Evolutionary conservation across 2,113 vertebrate species (phyloP).

Genomic region (Cyprinodon brontotheroides): DNA sequence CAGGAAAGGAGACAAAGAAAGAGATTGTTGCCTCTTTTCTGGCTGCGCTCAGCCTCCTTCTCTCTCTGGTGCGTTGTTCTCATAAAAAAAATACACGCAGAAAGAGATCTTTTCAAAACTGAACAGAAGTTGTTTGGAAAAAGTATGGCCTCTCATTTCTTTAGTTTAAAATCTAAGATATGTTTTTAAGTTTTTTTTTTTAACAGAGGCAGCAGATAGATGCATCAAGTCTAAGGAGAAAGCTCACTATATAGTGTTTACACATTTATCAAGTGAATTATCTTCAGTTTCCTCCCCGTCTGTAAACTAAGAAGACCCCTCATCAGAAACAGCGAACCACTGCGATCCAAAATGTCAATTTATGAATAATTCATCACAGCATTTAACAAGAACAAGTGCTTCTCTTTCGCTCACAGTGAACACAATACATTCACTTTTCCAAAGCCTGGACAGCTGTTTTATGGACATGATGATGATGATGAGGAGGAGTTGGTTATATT

Average conservation of each 20-base stretch:
- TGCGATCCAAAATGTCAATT: constrained; percentile 54
- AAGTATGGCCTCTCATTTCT: too few species aligned
- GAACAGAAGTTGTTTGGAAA: neutral
- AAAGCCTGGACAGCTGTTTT: neutral
- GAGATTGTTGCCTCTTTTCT: constrained; percentile 7
- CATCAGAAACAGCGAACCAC: constrained; percentile 43
- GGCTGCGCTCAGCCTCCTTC: constrained; percentile 23
- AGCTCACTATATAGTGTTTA: too few species aligned
- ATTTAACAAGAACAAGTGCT: constrained; percentile 41
- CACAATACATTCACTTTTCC: constrained; percentile 13
- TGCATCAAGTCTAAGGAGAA: too few species aligned
- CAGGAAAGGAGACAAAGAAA: constrained; percentile 8
- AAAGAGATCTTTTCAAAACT: neutral
- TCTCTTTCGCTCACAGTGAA: constrained; percentile 28
- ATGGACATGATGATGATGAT: neutral
- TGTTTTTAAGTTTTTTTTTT: too few species aligned
- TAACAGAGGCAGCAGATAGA: neutral
- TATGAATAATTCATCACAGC: constrained; percentile 64
- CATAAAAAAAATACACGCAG: constrained; percentile 20
- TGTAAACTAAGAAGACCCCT: constrained; percentile 16
- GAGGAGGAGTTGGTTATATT: too few species aligned
- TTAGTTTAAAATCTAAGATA: too few species aligned
- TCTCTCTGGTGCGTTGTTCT: constrained; percentile 21
- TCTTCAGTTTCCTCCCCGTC: constrained; percentile 1
- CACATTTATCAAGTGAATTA: neutral